A percentile compares a stretch with the other conserved stretches of the same genome.
phyloP scores from a whole-genome alignment of 2,113 vertebrate species.

The Proteles cristata region DNA sequence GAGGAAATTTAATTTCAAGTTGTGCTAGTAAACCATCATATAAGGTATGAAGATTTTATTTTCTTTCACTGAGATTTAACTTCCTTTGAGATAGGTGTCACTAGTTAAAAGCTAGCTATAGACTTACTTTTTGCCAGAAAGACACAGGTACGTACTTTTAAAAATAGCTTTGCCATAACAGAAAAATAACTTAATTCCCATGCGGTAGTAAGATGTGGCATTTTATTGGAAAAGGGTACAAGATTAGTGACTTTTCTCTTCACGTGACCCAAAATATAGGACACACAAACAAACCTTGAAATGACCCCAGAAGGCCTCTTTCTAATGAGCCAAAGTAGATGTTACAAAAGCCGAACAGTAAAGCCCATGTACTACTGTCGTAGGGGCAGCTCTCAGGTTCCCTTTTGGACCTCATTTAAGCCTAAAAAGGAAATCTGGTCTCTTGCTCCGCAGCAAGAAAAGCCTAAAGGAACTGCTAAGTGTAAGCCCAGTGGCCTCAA shows the following conservation, averaged over 20 bases:
- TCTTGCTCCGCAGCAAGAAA: background rate
- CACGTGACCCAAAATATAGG: background rate
- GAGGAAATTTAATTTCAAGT: conserved; percentile 46
- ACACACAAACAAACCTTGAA: background rate
- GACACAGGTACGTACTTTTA: background rate
- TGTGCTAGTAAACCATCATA: background rate
- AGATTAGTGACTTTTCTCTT: conserved; percentile 15
- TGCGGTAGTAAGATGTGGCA: background rate
- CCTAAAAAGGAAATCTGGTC: background rate
- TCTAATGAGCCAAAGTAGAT: background rate
- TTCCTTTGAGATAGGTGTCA: background rate
- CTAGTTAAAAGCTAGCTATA: conserved; percentile 48
- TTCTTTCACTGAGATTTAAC: background rate
- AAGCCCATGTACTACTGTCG: background rate
- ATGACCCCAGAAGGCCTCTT: background rate
- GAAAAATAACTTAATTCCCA: conserved; percentile 23
- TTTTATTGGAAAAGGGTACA: background rate
- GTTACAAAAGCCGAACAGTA: background rate
- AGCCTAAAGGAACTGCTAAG: background rate
- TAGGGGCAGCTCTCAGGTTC: background rate
- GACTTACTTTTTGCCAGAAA: conserved; percentile 39
- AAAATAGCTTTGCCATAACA: background rate
- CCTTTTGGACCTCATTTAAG: background rate
- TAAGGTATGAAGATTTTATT: background rate
- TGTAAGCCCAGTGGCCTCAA: background rate